Conservation (phyloP, 2,797 vertebrate species). For the Thalassophryne amazonica region DNA sequence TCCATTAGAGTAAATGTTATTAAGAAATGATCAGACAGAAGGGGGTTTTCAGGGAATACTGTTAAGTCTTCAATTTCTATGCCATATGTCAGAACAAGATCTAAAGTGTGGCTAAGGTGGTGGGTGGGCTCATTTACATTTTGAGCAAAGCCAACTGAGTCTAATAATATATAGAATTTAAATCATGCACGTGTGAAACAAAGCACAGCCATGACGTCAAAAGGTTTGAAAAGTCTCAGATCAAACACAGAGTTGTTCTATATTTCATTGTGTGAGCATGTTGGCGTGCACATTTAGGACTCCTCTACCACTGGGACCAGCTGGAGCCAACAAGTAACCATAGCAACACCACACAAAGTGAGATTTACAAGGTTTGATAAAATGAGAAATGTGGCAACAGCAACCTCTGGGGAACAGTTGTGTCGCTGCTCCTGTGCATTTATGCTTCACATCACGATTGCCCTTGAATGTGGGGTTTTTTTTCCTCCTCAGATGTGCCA, state of each 20-base stretch:
- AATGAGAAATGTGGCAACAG: slow-evolving; percentile 58
- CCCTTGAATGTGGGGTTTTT: background rate
- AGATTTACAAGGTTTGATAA: slow-evolving; percentile 52
- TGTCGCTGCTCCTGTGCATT: slow-evolving; percentile 28
- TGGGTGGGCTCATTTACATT: too few species aligned
- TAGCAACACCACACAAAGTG: slow-evolving; percentile 68
- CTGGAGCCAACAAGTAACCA: slow-evolving; percentile 69
- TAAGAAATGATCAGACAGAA: too few species aligned
- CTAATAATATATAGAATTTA: background rate
- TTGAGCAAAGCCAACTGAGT: too few species aligned
- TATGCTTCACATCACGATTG: slow-evolving; percentile 9
- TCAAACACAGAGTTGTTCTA: slow-evolving; percentile 38
- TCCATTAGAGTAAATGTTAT: too few species aligned
- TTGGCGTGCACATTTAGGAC: slow-evolving; percentile 51
- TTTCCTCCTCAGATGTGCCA: slow-evolving; percentile 13
- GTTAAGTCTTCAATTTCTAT: too few species aligned
- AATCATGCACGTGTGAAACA: background rate
- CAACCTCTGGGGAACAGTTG: slow-evolving; percentile 56
- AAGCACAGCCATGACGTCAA: background rate
- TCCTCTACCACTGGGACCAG: slow-evolving; percentile 54
- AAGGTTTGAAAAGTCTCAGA: slow-evolving; percentile 31
- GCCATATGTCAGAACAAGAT: too few species aligned
- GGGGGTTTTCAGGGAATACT: too few species aligned
- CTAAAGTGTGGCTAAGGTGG: too few species aligned
- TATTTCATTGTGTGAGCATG: slow-evolving; percentile 44